Percentiles rank a stretch among this genome's conserved stretches.
phyloP scores from a whole-genome alignment of 92 coral and sea anemone genomes.

The Galaxea fascicularis region DNA sequence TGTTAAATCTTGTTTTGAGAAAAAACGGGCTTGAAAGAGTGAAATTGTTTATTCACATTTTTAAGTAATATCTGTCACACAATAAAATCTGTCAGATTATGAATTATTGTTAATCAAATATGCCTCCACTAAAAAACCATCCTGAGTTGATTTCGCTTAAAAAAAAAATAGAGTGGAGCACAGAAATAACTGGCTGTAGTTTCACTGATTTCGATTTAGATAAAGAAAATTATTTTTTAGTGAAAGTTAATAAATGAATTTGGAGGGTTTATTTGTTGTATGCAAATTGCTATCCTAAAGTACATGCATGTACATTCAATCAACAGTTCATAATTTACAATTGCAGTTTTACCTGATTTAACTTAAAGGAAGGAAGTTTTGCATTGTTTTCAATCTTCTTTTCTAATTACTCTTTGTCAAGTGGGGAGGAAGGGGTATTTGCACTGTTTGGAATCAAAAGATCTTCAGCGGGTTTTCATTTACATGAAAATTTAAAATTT shows the following conservation, averaged over 20 bases:
- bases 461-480: slow-evolving; percentile 17
- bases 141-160: not conserved
- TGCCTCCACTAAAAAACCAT: not conserved
- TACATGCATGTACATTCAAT: no score
- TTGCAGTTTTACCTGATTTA: not conserved
- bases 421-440: not conserved
- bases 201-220: not conserved
- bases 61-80: not conserved
- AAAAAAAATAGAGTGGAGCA: not conserved
- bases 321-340: not conserved
- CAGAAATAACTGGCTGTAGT: not conserved
- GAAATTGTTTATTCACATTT: slow-evolving; percentile 18
- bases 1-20: not conserved
- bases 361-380: slow-evolving; percentile 23
- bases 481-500: not conserved
- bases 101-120: not conserved
- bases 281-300: not conserved
- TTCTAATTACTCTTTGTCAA: not conserved
- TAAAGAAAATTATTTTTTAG: not conserved
- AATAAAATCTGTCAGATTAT: not conserved
- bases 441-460: slow-evolving; percentile 3
- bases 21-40: not conserved
- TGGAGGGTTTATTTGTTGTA: not conserved
- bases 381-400: slow-evolving; percentile 15
- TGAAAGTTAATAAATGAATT: not conserved